phyloP scores from a whole-genome alignment of 2,797 vertebrate genomes.

The Poeciliopsis infans region DNA sequence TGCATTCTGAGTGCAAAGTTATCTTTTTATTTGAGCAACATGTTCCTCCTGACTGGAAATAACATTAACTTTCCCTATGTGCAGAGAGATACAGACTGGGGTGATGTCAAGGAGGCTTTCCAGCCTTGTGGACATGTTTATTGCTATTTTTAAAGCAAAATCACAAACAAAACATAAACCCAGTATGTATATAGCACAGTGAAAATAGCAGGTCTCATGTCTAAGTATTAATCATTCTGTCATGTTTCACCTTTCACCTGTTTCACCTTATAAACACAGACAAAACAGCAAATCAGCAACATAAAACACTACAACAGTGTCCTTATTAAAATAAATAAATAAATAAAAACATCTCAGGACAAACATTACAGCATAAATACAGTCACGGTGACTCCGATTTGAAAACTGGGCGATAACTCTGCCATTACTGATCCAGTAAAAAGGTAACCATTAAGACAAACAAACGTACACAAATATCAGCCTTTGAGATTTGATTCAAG shows the following conservation, averaged over 20 bases:
- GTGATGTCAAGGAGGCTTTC: neutral
- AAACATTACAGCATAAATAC: neutral
- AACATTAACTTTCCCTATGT: neutral
- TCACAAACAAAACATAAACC: neutral
- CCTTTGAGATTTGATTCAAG: neutral
- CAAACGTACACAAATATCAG: neutral
- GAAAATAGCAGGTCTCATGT: neutral
- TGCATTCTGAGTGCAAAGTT: neutral
- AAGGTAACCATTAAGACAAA: neutral
- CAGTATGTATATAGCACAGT: neutral
- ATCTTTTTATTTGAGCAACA: neutral
- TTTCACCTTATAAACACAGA: conserved; percentile 25
- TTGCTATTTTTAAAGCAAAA: conserved; percentile 2
- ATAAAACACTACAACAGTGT: conserved; percentile 1
- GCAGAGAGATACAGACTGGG: neutral
- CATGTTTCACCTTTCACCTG: conserved; percentile 18
- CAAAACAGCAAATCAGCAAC: conserved; percentile 11
- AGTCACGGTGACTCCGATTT: neutral
- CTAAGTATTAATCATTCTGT: conserved; percentile 16
- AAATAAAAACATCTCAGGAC: neutral
- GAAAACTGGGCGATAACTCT: neutral
- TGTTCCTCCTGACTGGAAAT: neutral
- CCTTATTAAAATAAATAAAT: no score
- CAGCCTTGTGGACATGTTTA: neutral
- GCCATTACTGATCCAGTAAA: neutral